Evolutionary conservation across 2,113 vertebrate species (phyloP).

Genomic region (Ellobius talpinus): DNA sequence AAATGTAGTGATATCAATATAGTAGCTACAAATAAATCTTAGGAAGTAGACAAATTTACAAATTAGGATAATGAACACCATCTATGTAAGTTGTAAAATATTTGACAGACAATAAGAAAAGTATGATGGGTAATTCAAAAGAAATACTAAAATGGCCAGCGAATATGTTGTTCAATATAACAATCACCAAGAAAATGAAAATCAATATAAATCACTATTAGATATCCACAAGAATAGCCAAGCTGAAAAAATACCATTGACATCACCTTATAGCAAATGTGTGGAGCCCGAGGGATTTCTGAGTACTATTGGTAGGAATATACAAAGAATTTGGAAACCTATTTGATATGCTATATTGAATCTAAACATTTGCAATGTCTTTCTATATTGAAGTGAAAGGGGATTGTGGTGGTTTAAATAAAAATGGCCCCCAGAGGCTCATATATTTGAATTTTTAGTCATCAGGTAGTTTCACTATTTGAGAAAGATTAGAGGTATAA

Average conservation of each 20-base stretch:
- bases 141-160: background rate
- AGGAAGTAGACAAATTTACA: background rate
- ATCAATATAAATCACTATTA: background rate
- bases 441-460: background rate
- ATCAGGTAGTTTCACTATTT: background rate
- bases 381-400: background rate
- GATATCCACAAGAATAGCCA: background rate
- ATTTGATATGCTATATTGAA: background rate
- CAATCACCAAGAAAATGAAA: background rate
- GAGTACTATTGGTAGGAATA: background rate
- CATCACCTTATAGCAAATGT: background rate
- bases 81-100: background rate
- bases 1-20: background rate
- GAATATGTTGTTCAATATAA: background rate
- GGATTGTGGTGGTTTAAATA: background rate
- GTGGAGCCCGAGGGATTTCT: background rate
- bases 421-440: background rate
- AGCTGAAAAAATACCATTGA: background rate
- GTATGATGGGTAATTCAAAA: background rate
- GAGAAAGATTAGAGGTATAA: background rate
- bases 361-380: background rate
- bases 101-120: background rate
- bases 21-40: background rate
- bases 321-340: background rate
- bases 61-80: background rate